phyloP scores from a whole-genome alignment of 2,888 invertebrate genomes.

The Caenorhabditis sp. region DNA sequence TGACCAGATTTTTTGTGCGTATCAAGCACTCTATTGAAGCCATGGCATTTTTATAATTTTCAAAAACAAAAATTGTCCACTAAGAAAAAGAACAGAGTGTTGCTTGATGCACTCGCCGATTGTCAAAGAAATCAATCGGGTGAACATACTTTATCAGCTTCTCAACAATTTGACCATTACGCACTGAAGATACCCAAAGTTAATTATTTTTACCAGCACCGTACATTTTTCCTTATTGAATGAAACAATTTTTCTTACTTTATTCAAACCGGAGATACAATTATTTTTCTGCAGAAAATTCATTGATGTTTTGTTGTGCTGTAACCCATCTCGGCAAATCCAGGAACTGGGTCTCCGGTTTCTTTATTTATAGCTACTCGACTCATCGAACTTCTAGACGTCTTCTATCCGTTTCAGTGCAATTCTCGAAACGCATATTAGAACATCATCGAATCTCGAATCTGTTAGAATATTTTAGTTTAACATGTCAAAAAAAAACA shows the following conservation, averaged over 20 bases:
- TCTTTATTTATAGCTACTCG: constrained; percentile 13
- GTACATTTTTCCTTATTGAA: no score
- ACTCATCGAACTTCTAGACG: constrained; percentile 1
- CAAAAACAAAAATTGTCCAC: no score
- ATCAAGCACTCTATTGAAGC: no score
- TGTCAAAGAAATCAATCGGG: no score
- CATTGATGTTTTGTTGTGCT: constrained; percentile 37
- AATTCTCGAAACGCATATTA: constrained; percentile 11
- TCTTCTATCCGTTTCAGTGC: not conserved
- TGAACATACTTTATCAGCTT: no score
- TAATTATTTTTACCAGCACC: not conserved
- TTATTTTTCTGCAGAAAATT: not conserved
- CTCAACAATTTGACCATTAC: no score
- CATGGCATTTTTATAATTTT: no score
- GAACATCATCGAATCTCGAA: constrained; percentile 1
- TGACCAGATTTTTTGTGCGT: no score
- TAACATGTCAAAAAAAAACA: not conserved
- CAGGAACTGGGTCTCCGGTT: constrained; percentile 24
- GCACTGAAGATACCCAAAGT: not conserved
- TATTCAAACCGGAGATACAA: constrained; percentile 6
- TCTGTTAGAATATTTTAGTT: constrained; percentile 33
- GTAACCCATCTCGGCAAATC: constrained; percentile 9
- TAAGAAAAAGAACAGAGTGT: no score
- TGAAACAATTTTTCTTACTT: constrained; percentile 2
- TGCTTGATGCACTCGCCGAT: no score